A percentile compares a stretch with the other conserved stretches of the same genome.
phyloP scores from a whole-genome alignment of 2,113 vertebrate species.

The Larimichthys polyactis region DNA sequence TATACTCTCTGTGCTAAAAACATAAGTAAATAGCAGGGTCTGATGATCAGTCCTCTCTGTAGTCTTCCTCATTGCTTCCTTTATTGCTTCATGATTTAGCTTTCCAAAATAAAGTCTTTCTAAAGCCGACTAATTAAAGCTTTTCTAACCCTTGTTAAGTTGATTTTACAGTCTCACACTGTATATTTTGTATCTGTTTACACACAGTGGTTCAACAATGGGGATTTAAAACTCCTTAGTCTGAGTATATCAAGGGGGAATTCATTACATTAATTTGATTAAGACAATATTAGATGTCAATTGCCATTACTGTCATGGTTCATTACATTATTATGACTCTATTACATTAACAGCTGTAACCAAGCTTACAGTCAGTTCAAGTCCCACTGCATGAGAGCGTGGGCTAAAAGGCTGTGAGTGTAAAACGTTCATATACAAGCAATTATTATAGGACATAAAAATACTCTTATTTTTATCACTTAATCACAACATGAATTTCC shows the following conservation, averaged over 20 bases:
- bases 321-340: constrained; percentile 10
- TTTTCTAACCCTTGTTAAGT: neutral
- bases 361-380: neutral
- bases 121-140: neutral
- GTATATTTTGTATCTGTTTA: neutral
- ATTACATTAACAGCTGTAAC: constrained; percentile 10
- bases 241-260: neutral
- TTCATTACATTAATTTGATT: constrained; percentile 37
- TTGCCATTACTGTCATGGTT: constrained; percentile 14
- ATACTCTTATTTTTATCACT: neutral
- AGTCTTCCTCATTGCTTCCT: no score
- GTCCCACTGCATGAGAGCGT: neutral
- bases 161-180: neutral
- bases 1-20: no score
- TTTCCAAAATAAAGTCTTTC: no score
- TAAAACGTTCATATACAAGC: no score
- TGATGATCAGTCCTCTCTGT: no score
- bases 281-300: constrained; percentile 22
- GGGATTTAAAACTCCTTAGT: neutral
- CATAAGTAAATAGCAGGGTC: no score
- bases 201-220: neutral
- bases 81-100: no score
- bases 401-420: neutral
- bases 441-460: neutral
- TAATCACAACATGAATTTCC: neutral